Evolutionary conservation across 2,888 invertebrate genomes (phyloP).

Genomic region (Stegana nigrithorax): DNA sequence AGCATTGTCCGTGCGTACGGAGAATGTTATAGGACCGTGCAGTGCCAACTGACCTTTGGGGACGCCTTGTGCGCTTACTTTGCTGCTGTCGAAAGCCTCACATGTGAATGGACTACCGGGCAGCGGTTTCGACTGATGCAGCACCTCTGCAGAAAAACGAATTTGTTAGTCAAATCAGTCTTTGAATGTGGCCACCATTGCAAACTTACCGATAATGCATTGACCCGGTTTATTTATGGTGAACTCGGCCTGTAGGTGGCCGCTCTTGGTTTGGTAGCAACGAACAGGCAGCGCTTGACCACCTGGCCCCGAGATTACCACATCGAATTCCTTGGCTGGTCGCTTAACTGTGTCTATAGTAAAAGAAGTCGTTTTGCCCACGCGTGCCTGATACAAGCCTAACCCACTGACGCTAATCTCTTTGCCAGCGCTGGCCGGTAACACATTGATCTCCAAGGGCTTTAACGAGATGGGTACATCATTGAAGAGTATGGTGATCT

Average conservation of each 20-base stretch:
- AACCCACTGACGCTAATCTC: constrained; percentile 80
- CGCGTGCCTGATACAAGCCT: constrained; percentile 87
- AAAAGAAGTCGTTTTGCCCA: constrained; percentile 86
- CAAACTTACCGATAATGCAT: constrained; percentile 73
- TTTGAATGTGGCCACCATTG: neutral
- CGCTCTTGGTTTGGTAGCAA: constrained; percentile 96
- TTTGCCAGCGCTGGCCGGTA: constrained; percentile 77
- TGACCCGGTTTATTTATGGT: constrained; percentile 82
- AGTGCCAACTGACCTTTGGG: constrained; percentile 82
- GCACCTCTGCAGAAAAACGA: constrained; percentile 76
- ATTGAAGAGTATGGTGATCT: constrained; percentile 87
- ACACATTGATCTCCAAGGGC: constrained; percentile 72
- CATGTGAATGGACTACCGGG: constrained; percentile 94
- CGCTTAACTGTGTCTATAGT: constrained; percentile 89
- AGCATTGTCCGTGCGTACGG: constrained; percentile 84
- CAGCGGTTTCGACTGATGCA: constrained; percentile 89
- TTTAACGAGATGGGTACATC: constrained; percentile 77
- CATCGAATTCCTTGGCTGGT: constrained; percentile 89
- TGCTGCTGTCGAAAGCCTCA: constrained; percentile 89
- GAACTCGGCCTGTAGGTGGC: constrained; percentile 94
- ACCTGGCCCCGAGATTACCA: constrained; percentile 86
- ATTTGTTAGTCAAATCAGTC: neutral
- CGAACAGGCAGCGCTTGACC: constrained; percentile 86
- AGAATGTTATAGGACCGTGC: constrained; percentile 83
- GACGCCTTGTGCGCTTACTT: constrained; percentile 82